A percentile compares a stretch with the other conserved stretches of the same genome.
phyloP scores from a whole-genome alignment of 2,888 invertebrate species.

The Sarcophaga carnaria region DNA sequence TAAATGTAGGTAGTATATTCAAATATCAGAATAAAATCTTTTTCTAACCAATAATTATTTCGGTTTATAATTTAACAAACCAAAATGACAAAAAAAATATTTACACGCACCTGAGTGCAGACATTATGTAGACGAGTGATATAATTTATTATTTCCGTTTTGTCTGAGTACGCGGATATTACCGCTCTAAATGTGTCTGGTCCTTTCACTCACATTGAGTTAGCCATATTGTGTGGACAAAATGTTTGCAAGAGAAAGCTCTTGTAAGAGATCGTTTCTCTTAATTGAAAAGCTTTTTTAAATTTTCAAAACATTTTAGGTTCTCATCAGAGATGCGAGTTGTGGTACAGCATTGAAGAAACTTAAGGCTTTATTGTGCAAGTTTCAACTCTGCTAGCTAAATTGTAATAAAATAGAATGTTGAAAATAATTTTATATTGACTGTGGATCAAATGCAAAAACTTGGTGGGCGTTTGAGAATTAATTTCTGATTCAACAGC shows the following conservation, averaged over 20 bases:
- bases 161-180: background rate
- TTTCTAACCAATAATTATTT: too few species aligned
- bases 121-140: background rate
- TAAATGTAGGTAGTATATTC: too few species aligned
- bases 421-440: background rate
- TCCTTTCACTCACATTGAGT: background rate
- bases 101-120: too few species aligned
- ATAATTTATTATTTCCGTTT: background rate
- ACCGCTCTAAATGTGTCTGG: background rate
- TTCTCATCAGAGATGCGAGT: slow-evolving; percentile 16
- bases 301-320: background rate
- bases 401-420: slow-evolving; percentile 29
- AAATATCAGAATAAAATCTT: too few species aligned
- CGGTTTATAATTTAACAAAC: too few species aligned
- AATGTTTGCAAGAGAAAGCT: slow-evolving; percentile 3
- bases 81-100: too few species aligned
- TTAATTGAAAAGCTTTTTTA: background rate
- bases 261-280: background rate
- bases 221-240: too few species aligned
- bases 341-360: background rate
- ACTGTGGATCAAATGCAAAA: slow-evolving; percentile 2
- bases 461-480: slow-evolving; percentile 52
- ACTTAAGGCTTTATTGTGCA: background rate
- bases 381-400: background rate
- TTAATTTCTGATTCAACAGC: slow-evolving; percentile 44